phyloP scores from a whole-genome alignment of 2,113 vertebrate species.

The Isichthys henryi region DNA sequence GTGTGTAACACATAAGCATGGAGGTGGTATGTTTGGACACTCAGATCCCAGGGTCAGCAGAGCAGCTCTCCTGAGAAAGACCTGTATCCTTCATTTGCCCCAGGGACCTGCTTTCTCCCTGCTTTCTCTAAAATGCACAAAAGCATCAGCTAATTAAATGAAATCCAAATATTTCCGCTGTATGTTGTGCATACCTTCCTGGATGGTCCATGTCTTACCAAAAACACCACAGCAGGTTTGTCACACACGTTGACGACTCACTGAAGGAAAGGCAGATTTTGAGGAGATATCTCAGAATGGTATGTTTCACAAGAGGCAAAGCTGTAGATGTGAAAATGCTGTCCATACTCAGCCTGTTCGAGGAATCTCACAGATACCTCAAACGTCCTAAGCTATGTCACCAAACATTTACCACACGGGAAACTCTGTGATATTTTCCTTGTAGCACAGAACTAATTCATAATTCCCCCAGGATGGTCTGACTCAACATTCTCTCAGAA shows the following conservation, averaged over 20 bases:
- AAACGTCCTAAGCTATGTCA: too few relatives aligned
- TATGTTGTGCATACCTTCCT: background rate
- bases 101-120: background rate
- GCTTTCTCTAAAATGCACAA: background rate
- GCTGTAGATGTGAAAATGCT: too few relatives aligned
- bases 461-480: too few relatives aligned
- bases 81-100: background rate
- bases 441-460: too few relatives aligned
- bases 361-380: too few relatives aligned
- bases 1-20: background rate
- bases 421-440: too few relatives aligned
- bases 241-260: background rate
- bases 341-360: too few relatives aligned
- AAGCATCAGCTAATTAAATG: background rate
- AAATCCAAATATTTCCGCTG: background rate
- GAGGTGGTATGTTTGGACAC: background rate
- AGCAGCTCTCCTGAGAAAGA: background rate
- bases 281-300: background rate
- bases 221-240: background rate
- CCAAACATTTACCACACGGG: too few relatives aligned
- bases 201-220: background rate
- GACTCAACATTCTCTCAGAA: too few relatives aligned
- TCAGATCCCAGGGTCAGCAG: background rate
- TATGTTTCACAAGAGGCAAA: background rate
- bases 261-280: background rate